Conservation (phyloP, 2,888 invertebrate genomes). For the Octonoba sinensis region DNA sequence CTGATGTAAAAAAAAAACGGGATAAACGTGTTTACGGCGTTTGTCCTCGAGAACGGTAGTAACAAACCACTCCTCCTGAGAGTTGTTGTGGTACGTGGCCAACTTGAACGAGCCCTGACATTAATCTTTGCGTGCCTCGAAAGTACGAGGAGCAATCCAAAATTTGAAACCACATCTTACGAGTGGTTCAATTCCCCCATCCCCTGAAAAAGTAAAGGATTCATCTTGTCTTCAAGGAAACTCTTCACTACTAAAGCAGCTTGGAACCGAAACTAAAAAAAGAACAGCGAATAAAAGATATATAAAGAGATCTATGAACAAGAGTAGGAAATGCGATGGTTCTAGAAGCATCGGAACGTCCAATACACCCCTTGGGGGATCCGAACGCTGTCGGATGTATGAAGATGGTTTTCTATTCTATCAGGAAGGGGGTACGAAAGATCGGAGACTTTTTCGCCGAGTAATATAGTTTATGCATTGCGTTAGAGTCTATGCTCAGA, state of each 20-base stretch:
- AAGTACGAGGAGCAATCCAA: conserved; percentile 16
- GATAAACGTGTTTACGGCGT: conserved; percentile 26
- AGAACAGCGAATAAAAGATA: too few species aligned
- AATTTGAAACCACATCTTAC: conserved; percentile 1
- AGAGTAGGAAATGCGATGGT: too few species aligned
- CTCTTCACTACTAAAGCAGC: too few species aligned
- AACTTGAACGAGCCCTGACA: conserved; percentile 8
- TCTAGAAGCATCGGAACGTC: too few species aligned
- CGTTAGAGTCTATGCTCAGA: background rate
- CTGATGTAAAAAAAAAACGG: too few species aligned
- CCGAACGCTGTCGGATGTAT: background rate
- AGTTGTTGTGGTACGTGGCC: too few species aligned
- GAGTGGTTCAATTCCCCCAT: background rate
- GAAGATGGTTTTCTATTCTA: conserved; percentile 28
- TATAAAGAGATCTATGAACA: too few species aligned
- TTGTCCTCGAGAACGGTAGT: too few species aligned
- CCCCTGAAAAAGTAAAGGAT: conserved; percentile 1
- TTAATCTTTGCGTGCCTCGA: conserved; percentile 40
- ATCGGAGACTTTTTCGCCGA: conserved; percentile 23
- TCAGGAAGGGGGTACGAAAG: background rate
- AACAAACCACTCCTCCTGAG: too few species aligned
- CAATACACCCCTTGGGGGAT: conserved; percentile 8
- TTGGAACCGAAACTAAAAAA: too few species aligned
- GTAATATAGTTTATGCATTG: conserved; percentile 27
- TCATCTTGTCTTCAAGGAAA: too few species aligned